Conservation (phyloP, 2,113 vertebrate genomes). For the Sitta europaea region DNA sequence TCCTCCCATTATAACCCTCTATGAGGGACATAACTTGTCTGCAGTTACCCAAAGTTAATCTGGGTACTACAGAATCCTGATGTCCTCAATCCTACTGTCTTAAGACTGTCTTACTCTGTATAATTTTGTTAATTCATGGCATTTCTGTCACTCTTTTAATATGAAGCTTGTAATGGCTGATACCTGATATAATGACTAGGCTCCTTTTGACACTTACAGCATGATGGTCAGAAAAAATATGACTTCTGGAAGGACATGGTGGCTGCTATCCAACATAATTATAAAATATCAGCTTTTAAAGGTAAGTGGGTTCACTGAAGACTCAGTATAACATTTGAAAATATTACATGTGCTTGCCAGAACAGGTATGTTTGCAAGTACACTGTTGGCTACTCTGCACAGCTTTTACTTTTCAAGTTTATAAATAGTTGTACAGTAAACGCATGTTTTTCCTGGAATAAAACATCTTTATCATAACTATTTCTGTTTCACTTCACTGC, state of each 20-base stretch:
- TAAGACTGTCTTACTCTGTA: background rate
- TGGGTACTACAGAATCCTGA: background rate
- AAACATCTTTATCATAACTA: background rate
- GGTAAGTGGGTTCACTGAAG: slow-evolving; percentile 72
- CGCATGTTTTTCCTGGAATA: background rate
- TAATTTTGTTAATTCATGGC: background rate
- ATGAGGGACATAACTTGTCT: background rate
- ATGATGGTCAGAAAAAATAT: slow-evolving; percentile 81
- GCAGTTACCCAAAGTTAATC: background rate
- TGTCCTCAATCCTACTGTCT: background rate
- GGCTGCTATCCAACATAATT: slow-evolving; percentile 92
- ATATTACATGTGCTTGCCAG: background rate
- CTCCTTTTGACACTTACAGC: slow-evolving; percentile 69
- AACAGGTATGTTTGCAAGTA: background rate
- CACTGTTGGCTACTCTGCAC: background rate
- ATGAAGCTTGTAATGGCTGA: background rate
- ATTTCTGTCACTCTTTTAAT: background rate
- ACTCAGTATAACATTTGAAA: background rate
- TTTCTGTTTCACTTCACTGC: background rate
- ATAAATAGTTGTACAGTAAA: background rate
- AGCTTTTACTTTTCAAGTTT: background rate
- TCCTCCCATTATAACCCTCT: background rate
- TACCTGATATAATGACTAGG: background rate
- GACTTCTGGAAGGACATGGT: slow-evolving; percentile 96
- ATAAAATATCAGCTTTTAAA: slow-evolving; percentile 94